These are phyloP conservation scores for Drosophila pandora DNA, from an alignment of 1,140 invertebrate species.

Conservation along the genomic window DNA sequence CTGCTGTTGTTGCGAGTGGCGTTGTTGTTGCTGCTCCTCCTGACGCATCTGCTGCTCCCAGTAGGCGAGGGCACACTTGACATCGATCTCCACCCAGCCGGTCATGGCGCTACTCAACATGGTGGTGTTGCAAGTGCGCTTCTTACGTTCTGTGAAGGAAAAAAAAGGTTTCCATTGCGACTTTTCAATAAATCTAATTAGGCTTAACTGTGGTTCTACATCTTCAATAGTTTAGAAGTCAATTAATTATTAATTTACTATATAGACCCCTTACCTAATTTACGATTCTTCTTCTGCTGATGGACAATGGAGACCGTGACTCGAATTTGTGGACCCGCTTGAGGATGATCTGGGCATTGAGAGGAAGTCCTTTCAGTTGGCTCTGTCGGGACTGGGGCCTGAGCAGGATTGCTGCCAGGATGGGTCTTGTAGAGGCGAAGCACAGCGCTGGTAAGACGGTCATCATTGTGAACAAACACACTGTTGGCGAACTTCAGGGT, in stretches of 20 bases:
- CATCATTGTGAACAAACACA: conserved; percentile 53
- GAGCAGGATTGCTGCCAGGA: conserved; percentile 45
- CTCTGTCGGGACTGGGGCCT: neutral
- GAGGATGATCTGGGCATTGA: conserved; percentile 46
- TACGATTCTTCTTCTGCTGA: conserved; percentile 77
- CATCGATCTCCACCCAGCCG: conserved; percentile 82
- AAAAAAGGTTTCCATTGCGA: neutral
- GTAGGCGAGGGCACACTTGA: conserved; percentile 73
- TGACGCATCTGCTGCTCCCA: conserved; percentile 70
- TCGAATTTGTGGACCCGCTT: conserved; percentile 69
- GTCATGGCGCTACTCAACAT: conserved; percentile 71
- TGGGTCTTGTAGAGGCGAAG: conserved; percentile 74
- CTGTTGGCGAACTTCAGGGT: conserved; percentile 69
- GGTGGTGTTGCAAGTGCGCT: conserved; percentile 79
- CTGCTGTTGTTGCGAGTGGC: conserved; percentile 23
- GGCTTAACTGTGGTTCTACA: too few species aligned
- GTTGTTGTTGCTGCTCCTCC: conserved; percentile 28
- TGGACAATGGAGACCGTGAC: conserved; percentile 78
- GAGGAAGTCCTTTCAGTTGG: conserved; percentile 23
- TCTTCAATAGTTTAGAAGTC: neutral
- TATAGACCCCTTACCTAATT: conserved; percentile 25
- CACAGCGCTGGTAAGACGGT: conserved; percentile 65
- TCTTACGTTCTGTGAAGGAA: conserved; percentile 68
- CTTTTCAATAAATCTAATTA: too few species aligned
- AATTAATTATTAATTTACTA: too few species aligned